Evolutionary conservation across 1,140 invertebrate genomes (phyloP).

Genomic region (Lasaia peninsularis): DNA sequence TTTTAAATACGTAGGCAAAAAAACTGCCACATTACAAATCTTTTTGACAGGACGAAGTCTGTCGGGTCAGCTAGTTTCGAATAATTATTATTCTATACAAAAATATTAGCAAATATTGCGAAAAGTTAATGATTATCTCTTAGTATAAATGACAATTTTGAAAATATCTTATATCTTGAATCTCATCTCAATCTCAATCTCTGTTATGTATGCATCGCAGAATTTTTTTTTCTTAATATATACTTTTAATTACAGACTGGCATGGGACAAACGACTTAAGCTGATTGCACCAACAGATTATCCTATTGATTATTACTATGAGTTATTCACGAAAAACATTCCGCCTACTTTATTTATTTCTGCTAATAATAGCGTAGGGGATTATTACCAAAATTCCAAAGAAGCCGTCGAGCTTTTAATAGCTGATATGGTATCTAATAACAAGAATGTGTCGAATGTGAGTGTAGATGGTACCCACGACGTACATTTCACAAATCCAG

Average conservation of each 20-base stretch:
- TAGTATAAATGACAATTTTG: no score
- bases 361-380: constrained; percentile 4
- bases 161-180: no score
- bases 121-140: no score
- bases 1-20: no score
- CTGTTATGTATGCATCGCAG: no score
- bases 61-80: no score
- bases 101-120: no score
- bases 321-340: constrained; percentile 30
- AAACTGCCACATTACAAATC: no score
- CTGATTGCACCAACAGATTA: constrained; percentile 30
- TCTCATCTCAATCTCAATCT: no score
- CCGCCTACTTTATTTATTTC: constrained; percentile 26
- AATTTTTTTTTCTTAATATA: neutral
- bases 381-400: neutral
- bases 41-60: no score
- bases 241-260: constrained; percentile 34
- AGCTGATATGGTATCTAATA: neutral
- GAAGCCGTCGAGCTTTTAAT: neutral
- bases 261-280: constrained; percentile 43
- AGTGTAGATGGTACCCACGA: constrained; percentile 40
- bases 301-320: constrained; percentile 31
- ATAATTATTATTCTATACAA: no score
- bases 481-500: constrained; percentile 41
- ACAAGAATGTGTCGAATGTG: neutral